Percentiles rank a stretch among this genome's conserved stretches.
These are phyloP conservation scores for Ophion ventricosus DNA, from an alignment of 2,888 invertebrate genomes.

Conservation along the genomic window DNA sequence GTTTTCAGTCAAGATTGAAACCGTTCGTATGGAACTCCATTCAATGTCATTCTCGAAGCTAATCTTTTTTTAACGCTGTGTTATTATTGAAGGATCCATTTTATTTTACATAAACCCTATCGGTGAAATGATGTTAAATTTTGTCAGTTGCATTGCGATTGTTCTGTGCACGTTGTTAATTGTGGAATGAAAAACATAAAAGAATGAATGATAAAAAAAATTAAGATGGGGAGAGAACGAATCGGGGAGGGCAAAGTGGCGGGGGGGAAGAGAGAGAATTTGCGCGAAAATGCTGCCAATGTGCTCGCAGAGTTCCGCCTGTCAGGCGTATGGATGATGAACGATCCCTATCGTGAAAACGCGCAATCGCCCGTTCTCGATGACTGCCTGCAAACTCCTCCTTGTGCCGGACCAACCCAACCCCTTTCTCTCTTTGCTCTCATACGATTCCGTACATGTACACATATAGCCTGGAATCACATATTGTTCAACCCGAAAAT, in stretches of 20 bases:
- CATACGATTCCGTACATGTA: conserved; percentile 26
- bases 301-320: conserved; percentile 33
- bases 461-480: conserved; percentile 31
- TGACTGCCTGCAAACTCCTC: conserved; percentile 48
- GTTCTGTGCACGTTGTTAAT: not conserved
- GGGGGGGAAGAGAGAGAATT: conserved; percentile 5
- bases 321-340: conserved; percentile 58
- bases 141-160: not conserved
- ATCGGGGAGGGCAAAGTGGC: no score
- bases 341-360: conserved; percentile 62
- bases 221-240: no score
- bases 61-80: not conserved
- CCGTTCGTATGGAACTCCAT: not conserved
- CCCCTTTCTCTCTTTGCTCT: conserved; percentile 16
- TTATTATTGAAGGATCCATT: not conserved
- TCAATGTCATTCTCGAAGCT: not conserved
- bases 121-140: not conserved
- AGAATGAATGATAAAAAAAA: no score
- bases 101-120: not conserved
- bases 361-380: conserved; percentile 65
- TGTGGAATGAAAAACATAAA: no score
- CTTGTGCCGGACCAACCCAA: not conserved
- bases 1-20: not conserved
- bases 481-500: conserved; percentile 64
- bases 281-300: conserved; percentile 31